Evolutionary conservation across 2,797 vertebrate species (phyloP).

Genomic region (Fundulus diaphanus): DNA sequence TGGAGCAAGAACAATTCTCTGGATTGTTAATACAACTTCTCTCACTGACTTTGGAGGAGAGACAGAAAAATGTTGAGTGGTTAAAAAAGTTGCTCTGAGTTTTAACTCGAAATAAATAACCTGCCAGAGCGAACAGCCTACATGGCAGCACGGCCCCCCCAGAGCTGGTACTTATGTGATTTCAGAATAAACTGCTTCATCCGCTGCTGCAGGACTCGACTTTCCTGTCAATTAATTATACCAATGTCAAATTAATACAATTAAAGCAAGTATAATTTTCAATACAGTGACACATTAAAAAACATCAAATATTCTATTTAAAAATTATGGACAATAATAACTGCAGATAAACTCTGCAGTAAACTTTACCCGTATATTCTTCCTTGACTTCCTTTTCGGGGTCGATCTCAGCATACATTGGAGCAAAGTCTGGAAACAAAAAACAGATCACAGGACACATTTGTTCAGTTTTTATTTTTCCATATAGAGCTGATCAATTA

Average conservation of each 20-base stretch:
- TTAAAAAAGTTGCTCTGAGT: neutral
- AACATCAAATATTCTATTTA: neutral
- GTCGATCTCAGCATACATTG: neutral
- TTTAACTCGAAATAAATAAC: neutral
- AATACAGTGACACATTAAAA: neutral
- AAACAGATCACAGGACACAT: neutral
- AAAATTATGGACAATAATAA: neutral
- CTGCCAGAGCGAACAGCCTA: neutral
- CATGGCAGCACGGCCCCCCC: neutral
- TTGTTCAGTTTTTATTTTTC: neutral
- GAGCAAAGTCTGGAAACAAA: neutral
- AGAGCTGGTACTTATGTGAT: neutral
- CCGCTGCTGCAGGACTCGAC: neutral
- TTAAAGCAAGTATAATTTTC: neutral
- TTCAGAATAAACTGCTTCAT: conserved; percentile 9
- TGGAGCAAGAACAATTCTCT: neutral
- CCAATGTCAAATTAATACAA: neutral
- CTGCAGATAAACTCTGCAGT: neutral
- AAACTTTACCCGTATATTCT: neutral
- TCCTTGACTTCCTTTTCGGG: neutral
- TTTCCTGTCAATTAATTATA: neutral
- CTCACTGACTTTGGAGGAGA: neutral
- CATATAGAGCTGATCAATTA: neutral
- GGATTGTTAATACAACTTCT: neutral
- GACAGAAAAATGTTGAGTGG: neutral